Conservation (phyloP, 35 echinoderm and acorn worm genomes). For the Heliocidaris erythrogramma region DNA sequence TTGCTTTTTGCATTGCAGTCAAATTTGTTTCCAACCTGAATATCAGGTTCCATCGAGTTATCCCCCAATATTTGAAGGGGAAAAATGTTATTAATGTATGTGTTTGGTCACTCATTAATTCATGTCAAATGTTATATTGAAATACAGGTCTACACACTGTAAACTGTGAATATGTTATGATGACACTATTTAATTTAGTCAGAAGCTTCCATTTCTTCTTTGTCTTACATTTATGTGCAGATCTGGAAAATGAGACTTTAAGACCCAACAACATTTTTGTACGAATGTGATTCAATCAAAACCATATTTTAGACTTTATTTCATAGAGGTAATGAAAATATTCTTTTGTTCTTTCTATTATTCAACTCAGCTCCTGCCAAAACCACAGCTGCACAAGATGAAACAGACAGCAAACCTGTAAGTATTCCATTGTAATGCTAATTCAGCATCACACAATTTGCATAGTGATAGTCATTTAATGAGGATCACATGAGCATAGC, state of each 20-base stretch:
- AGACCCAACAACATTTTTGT: not conserved
- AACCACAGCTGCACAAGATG: slow-evolving; percentile 61
- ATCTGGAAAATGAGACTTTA: not conserved
- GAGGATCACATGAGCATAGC: not conserved
- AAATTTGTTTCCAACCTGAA: not conserved
- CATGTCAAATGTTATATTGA: too few species aligned
- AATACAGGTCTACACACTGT: too few species aligned
- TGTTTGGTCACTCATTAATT: too few species aligned
- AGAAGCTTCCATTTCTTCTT: too few species aligned
- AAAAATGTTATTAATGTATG: too few species aligned
- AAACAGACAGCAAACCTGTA: slow-evolving; percentile 75
- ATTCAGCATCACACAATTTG: too few species aligned
- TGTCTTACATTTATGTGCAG: not conserved
- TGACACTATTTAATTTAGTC: too few species aligned
- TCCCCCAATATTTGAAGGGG: too few species aligned
- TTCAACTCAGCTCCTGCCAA: slow-evolving; percentile 37
- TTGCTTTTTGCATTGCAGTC: not conserved
- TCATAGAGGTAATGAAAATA: not conserved
- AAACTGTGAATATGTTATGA: too few species aligned
- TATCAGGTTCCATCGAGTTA: too few species aligned
- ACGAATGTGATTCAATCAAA: not conserved
- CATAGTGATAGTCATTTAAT: not conserved
- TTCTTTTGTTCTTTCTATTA: not conserved
- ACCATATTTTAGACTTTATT: not conserved
- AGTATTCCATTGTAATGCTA: slow-evolving; percentile 28